Conservation (phyloP, 1,140 invertebrate genomes). For the Ganaspis sp. region DNA sequence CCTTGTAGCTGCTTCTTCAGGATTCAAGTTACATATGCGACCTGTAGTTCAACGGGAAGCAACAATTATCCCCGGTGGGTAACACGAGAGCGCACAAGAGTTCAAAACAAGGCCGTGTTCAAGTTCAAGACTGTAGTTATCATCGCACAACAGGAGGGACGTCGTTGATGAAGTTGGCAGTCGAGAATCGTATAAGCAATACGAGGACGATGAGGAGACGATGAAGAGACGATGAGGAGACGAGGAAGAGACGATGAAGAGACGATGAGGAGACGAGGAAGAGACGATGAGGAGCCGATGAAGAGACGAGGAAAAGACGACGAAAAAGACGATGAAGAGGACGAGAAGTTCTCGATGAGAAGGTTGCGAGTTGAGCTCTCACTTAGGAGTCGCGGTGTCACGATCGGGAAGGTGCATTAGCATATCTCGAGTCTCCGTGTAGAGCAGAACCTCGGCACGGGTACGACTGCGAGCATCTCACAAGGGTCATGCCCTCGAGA, state of each 20-base stretch:
- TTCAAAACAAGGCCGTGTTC: conserved; percentile 27
- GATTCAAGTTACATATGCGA: conserved; percentile 34
- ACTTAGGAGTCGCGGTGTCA: conserved; percentile 61
- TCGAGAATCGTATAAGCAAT: conserved; percentile 38
- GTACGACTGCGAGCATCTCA: conserved; percentile 30
- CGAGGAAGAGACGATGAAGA: neutral
- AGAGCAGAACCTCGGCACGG: conserved; percentile 38
- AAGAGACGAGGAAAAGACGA: conserved; percentile 3
- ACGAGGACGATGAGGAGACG: neutral
- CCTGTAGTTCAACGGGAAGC: conserved; percentile 31
- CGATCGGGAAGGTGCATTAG: conserved; percentile 63
- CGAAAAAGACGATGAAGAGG: neutral
- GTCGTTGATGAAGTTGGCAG: conserved; percentile 46
- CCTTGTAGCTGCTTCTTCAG: conserved; percentile 42
- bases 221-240: conserved; percentile 27
- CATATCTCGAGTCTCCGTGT: conserved; percentile 57
- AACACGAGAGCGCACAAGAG: conserved; percentile 5
- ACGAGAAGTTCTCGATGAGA: conserved; percentile 26
- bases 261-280: conserved; percentile 27
- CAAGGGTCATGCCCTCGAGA: conserved; percentile 55
- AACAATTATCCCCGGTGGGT: conserved; percentile 53
- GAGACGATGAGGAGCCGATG: conserved; percentile 25
- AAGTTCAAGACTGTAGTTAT: neutral
- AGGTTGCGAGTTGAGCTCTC: conserved; percentile 58
- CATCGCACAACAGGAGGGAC: neutral